These are phyloP conservation scores for Tethya wilhelma DNA, from an alignment of 37 sponge, comb jelly and placozoan genomes.

Conservation along the genomic window DNA sequence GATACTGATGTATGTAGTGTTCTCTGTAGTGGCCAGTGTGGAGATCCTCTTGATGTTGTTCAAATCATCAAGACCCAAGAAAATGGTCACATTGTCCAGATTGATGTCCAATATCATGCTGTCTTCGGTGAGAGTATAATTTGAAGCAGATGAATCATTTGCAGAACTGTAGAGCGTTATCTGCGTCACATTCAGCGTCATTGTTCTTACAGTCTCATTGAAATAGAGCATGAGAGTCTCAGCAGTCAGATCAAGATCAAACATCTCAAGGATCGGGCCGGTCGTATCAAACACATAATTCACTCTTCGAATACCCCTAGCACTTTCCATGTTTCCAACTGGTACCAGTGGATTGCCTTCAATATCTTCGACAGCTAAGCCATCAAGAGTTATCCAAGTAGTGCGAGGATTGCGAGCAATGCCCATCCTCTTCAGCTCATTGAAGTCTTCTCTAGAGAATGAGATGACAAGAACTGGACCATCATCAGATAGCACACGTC, in stretches of 20 bases:
- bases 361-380: slow-evolving; percentile 46
- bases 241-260: slow-evolving; percentile 76
- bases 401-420: slow-evolving; percentile 53
- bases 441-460: slow-evolving; percentile 67
- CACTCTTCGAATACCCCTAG: slow-evolving; percentile 25
- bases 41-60: slow-evolving; percentile 81
- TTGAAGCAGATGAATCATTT: neutral
- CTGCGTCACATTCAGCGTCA: slow-evolving; percentile 65
- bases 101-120: slow-evolving; percentile 25
- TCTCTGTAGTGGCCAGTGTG: slow-evolving; percentile 58
- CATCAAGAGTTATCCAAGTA: slow-evolving; percentile 56
- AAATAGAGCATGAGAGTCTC: slow-evolving; percentile 72
- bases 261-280: slow-evolving; percentile 59
- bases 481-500: slow-evolving; percentile 51
- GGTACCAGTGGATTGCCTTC: slow-evolving; percentile 60
- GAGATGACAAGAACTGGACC: slow-evolving; percentile 54
- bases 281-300: slow-evolving; percentile 63
- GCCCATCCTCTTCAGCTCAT: slow-evolving; percentile 71
- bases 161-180: slow-evolving; percentile 46
- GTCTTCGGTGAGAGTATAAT: slow-evolving; percentile 51
- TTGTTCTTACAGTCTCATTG: slow-evolving; percentile 72
- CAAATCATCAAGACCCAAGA: slow-evolving; percentile 68
- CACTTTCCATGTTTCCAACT: slow-evolving; percentile 50
- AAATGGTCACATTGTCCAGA: slow-evolving; percentile 47
- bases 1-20: slow-evolving; percentile 63